phyloP scores from a whole-genome alignment of 2,888 invertebrate genomes.

The Gymnocheta viridis region DNA sequence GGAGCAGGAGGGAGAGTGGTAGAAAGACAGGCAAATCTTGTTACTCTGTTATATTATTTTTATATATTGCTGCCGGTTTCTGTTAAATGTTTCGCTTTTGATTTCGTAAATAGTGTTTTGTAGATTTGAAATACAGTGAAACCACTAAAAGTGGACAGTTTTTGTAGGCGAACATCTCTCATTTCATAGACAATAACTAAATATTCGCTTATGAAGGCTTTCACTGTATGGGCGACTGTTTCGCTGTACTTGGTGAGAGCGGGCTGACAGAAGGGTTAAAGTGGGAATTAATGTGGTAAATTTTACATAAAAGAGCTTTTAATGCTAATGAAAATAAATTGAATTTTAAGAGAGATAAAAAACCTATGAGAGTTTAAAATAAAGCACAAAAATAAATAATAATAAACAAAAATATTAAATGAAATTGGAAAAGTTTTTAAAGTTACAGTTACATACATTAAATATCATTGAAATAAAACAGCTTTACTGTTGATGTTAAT shows the following conservation, averaged over 20 bases:
- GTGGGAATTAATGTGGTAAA: conserved; percentile 64
- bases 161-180: background rate
- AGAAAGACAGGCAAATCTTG: conserved; percentile 26
- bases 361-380: background rate
- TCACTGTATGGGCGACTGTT: conserved; percentile 15
- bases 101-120: conserved; percentile 66
- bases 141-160: background rate
- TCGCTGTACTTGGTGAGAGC: background rate
- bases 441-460: background rate
- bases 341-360: conserved; percentile 41
- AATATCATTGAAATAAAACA: background rate
- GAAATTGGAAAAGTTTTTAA: conserved; percentile 32
- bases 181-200: background rate
- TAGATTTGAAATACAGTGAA: conserved; percentile 45
- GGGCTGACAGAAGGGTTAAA: background rate
- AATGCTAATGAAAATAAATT: conserved; percentile 69
- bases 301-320: conserved; percentile 71
- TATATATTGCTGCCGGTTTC: conserved; percentile 53
- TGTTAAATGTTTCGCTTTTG: conserved; percentile 69
- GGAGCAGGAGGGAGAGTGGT: background rate
- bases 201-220: background rate
- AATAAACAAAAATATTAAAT: conserved; percentile 25
- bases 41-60: conserved; percentile 46
- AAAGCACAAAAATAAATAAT: conserved; percentile 8
- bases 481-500: background rate